phyloP scores from a whole-genome alignment of 2,113 vertebrate genomes.

The Pleuronectes platessa region DNA sequence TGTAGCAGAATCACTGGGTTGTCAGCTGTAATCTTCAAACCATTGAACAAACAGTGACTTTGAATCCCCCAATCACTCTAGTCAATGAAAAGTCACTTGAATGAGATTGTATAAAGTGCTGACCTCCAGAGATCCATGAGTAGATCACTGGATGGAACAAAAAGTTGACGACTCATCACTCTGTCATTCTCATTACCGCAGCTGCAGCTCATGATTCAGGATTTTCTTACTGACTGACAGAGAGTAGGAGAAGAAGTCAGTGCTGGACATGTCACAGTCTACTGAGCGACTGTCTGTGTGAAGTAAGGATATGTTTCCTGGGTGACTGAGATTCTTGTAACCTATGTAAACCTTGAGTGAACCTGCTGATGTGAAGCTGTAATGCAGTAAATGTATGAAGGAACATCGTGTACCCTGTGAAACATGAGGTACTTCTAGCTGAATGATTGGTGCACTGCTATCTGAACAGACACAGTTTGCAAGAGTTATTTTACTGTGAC shows the following conservation, averaged over 20 bases:
- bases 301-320: neutral
- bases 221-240: neutral
- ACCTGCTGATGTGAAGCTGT: neutral
- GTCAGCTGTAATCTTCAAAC: neutral
- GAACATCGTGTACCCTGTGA: neutral
- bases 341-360: neutral
- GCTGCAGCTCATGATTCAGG: slow-evolving; percentile 21
- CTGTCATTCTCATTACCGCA: slow-evolving; percentile 27
- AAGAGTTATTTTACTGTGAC: neutral
- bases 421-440: neutral
- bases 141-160: slow-evolving; percentile 16
- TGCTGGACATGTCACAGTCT: neutral
- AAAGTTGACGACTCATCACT: neutral
- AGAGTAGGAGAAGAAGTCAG: too few relatives aligned
- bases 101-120: slow-evolving; percentile 7
- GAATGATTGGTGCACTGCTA: neutral
- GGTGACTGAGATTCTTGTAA: neutral
- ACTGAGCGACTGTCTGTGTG: neutral
- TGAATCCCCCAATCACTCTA: neutral
- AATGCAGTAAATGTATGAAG: neutral
- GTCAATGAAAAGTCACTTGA: neutral
- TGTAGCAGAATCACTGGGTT: neutral
- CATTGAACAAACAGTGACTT: neutral
- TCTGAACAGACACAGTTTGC: neutral
- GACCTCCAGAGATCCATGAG: slow-evolving; percentile 18